These are phyloP conservation scores for Drosophila sordidula DNA, from an alignment of 2,888 invertebrate genomes.

Conservation along the genomic window DNA sequence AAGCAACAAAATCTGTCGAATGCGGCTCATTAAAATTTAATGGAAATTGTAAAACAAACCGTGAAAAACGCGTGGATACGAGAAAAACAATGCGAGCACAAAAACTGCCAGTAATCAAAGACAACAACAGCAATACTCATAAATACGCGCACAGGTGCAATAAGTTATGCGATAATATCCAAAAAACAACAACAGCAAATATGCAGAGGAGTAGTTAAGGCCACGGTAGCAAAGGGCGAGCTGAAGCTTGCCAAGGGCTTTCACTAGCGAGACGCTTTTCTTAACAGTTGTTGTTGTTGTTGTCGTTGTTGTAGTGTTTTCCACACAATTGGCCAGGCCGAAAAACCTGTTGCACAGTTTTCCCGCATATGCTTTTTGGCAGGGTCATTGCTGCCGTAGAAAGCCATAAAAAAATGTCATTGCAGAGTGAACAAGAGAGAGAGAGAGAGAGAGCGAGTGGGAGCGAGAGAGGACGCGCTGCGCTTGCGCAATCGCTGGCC, in stretches of 20 bases:
- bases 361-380: conserved; percentile 72
- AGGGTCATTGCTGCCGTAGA: conserved; percentile 77
- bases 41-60: conserved; percentile 35
- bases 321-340: conserved; percentile 45
- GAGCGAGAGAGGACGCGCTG: conserved; percentile 18
- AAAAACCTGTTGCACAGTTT: conserved; percentile 76
- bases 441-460: not conserved
- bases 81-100: conserved; percentile 21
- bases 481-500: conserved; percentile 71
- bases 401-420: conserved; percentile 71
- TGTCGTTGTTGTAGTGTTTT: conserved; percentile 14
- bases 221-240: conserved; percentile 36
- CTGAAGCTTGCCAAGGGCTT: conserved; percentile 50
- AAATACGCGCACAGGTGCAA: conserved; percentile 47
- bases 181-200: conserved; percentile 17
- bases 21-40: conserved; percentile 59
- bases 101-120: conserved; percentile 27
- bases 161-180: conserved; percentile 53
- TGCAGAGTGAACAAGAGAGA: conserved; percentile 25
- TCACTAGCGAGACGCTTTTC: conserved; percentile 39
- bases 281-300: conserved; percentile 4
- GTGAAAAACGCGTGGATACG: conserved; percentile 20
- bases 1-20: conserved; percentile 28
- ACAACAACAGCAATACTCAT: conserved; percentile 15
- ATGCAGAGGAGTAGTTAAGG: conserved; percentile 6